Percentiles rank a stretch among this genome's conserved stretches.
phyloP scores from a whole-genome alignment of 2,113 vertebrate genomes.

The Sminthopsis crassicaudata region DNA sequence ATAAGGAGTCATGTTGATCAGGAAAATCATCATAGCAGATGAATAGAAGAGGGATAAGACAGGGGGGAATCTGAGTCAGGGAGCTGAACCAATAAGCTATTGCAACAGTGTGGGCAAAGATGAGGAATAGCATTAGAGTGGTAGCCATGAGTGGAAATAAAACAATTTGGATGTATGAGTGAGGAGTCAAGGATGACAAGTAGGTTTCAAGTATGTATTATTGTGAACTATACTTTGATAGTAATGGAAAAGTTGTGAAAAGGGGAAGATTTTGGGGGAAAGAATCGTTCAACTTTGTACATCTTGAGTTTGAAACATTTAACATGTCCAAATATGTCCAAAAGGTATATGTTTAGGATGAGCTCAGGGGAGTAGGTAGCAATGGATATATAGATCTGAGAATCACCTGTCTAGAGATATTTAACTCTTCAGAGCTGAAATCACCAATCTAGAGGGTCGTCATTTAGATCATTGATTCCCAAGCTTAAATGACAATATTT shows the following conservation, averaged over 20 bases:
- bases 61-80: not conserved
- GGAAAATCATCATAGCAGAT: not conserved
- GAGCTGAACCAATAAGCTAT: not conserved
- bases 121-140: not conserved
- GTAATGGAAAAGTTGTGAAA: not conserved
- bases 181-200: not conserved
- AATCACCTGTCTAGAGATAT: not conserved
- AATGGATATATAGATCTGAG: not conserved
- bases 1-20: not conserved
- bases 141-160: not conserved
- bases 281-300: not conserved
- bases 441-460: not conserved
- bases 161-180: not conserved
- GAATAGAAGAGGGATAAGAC: not conserved
- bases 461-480: not conserved
- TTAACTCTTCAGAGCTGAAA: not conserved
- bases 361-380: not conserved
- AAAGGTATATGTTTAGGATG: not conserved
- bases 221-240: not conserved
- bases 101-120: not conserved
- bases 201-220: not conserved
- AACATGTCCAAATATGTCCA: not conserved
- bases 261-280: constrained; percentile 25
- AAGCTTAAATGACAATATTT: not conserved
- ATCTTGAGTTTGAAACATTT: not conserved